A percentile compares a stretch with the other conserved stretches of the same genome.
These are phyloP conservation scores for Lampris incognitus DNA, from an alignment of 2,113 vertebrate species.

Conservation along the genomic window DNA sequence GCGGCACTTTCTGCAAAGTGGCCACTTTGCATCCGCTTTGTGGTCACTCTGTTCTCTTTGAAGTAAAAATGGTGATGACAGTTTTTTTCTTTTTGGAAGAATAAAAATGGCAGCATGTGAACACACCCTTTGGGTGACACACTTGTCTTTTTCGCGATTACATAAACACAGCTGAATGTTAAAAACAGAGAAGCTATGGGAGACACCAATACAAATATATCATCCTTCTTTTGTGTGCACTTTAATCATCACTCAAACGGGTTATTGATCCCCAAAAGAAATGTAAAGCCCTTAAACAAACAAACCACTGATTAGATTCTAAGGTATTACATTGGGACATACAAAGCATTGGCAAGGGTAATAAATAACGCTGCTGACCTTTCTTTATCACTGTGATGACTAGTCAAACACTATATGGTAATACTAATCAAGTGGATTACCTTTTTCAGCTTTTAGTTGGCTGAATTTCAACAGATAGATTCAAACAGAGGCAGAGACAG, in stretches of 20 bases:
- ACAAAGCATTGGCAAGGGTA: conserved; percentile 3
- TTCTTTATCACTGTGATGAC: not conserved
- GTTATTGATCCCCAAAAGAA: not conserved
- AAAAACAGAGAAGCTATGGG: not conserved
- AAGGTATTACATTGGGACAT: conserved; percentile 31
- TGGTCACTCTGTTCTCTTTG: no score
- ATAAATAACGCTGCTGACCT: conserved; percentile 15
- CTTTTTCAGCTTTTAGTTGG: not conserved
- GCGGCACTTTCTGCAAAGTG: no score
- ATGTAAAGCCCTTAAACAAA: not conserved
- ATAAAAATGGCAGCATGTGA: not conserved
- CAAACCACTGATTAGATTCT: not conserved
- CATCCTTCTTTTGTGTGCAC: conserved; percentile 5
- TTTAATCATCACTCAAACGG: conserved; percentile 3
- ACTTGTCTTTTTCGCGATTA: not conserved
- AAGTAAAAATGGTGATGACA: not conserved
- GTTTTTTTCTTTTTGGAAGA: not conserved
- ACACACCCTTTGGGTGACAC: not conserved
- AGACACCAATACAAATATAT: not conserved
- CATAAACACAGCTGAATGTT: conserved; percentile 2
- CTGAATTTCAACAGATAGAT: not conserved
- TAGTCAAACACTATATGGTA: conserved; percentile 6
- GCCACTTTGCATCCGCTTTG: no score
- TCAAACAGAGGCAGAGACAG: not conserved
- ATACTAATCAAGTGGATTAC: not conserved